Conservation (phyloP, 2,797 vertebrate species). For the Sebastes steindachneri region DNA sequence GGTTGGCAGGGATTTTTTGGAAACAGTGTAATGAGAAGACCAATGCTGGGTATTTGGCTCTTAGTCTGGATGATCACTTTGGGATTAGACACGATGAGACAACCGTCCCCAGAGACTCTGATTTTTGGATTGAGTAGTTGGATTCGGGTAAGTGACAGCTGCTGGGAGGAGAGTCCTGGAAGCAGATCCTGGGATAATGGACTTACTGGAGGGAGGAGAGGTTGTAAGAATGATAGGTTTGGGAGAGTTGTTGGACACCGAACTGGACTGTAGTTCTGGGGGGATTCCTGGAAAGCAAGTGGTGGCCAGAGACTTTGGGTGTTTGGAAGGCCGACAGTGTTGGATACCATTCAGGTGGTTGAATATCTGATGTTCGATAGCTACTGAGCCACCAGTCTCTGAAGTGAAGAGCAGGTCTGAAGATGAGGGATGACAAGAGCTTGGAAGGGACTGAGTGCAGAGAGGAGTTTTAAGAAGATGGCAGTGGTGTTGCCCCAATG, state of each 20-base stretch:
- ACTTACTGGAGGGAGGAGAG: constrained; percentile 27
- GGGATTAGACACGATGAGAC: constrained; percentile 36
- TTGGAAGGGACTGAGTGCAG: background rate
- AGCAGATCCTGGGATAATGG: constrained; percentile 25
- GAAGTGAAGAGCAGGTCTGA: background rate
- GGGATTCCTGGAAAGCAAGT: background rate
- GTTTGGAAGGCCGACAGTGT: background rate
- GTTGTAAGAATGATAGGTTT: constrained; percentile 6
- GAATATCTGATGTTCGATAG: background rate
- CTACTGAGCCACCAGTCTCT: background rate
- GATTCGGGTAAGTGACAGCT: constrained; percentile 52
- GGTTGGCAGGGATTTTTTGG: background rate
- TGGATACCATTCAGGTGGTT: constrained; percentile 16
- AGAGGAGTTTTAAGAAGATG: background rate
- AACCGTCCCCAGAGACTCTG: constrained; percentile 23
- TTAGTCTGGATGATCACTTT: background rate
- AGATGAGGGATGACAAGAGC: background rate
- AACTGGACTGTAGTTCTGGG: background rate
- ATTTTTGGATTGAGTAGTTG: constrained; percentile 34
- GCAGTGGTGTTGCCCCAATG: background rate
- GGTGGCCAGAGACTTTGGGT: background rate
- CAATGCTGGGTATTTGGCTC: constrained; percentile 30
- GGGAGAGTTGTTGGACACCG: background rate
- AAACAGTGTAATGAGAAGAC: constrained; percentile 4
- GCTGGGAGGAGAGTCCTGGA: constrained; percentile 63